phyloP scores from a whole-genome alignment of 2,888 invertebrate species.

The Sinotaia quadrata region DNA sequence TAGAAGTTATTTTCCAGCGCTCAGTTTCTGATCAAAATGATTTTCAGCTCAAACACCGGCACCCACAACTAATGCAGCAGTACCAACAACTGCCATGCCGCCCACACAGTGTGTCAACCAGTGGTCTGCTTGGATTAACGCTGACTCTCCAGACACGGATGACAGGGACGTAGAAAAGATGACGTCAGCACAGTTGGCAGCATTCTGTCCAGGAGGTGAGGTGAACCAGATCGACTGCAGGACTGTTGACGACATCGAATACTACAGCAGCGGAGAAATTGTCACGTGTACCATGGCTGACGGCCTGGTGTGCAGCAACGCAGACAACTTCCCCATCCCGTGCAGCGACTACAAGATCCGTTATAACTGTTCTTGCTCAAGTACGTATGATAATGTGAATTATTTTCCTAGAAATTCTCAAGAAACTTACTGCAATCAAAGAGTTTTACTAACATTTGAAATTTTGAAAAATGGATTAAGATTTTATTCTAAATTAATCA shows the following conservation, averaged over 20 bases:
- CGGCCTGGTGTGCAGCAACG: constrained; percentile 80
- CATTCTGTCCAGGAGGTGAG: constrained; percentile 42
- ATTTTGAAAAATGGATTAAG: no score
- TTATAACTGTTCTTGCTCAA: constrained; percentile 74
- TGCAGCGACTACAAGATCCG: constrained; percentile 69
- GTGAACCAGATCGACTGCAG: constrained; percentile 36
- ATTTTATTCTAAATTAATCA: no score
- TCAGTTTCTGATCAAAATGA: no score
- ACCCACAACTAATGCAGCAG: constrained; percentile 10
- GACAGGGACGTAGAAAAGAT: constrained; percentile 55
- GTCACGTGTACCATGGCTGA: constrained; percentile 75
- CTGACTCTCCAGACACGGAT: constrained; percentile 49
- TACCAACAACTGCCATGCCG: constrained; percentile 29
- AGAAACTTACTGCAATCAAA: no score
- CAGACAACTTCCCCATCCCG: constrained; percentile 46
- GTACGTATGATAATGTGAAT: constrained; percentile 25
- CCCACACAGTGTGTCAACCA: constrained; percentile 53
- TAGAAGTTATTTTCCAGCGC: no score
- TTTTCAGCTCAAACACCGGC: not conserved
- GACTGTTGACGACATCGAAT: constrained; percentile 18
- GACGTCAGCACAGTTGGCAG: constrained; percentile 16
- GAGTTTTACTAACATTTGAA: no score
- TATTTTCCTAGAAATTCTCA: no score
- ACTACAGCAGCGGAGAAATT: constrained; percentile 44
- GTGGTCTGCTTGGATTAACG: constrained; percentile 61